Evolutionary conservation across 1,140 invertebrate species (phyloP).

Genomic region (Coboldia fuscipes): DNA sequence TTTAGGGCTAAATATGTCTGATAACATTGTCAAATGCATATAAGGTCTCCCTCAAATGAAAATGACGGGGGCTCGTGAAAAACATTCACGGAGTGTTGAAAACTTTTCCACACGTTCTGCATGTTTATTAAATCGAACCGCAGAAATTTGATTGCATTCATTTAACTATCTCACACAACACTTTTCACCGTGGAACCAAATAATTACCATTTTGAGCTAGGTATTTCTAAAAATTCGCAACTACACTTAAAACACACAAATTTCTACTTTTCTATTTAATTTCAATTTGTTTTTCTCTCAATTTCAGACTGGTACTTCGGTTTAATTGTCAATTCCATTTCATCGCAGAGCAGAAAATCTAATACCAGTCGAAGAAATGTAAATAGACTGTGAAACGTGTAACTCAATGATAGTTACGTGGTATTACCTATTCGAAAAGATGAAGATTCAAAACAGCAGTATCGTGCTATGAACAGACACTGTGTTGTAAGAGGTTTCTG

Average conservation of each 20-base stretch:
- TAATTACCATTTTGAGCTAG: slow-evolving; percentile 1
- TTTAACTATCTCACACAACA: background rate
- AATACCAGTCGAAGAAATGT: background rate
- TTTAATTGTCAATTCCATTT: background rate
- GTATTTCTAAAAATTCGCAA: background rate
- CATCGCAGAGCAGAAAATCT: too few species aligned
- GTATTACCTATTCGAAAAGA: background rate
- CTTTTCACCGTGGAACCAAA: background rate
- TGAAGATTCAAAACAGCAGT: too few species aligned
- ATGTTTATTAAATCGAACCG: background rate
- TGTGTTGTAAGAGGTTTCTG: too few species aligned
- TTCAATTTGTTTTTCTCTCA: background rate
- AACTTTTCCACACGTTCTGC: too few species aligned
- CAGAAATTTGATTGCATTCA: background rate
- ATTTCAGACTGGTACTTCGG: background rate
- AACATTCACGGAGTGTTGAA: background rate
- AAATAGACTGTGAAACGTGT: background rate
- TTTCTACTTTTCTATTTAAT: too few species aligned
- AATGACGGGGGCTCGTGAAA: background rate
- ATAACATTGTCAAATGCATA: background rate
- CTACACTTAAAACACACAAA: background rate
- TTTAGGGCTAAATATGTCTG: background rate
- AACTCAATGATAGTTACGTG: background rate
- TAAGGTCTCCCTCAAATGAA: background rate
- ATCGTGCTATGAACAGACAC: too few species aligned